Evolutionary conservation across 1,140 invertebrate species (phyloP).

Genomic region (Oryzaephilus surinamensis): DNA sequence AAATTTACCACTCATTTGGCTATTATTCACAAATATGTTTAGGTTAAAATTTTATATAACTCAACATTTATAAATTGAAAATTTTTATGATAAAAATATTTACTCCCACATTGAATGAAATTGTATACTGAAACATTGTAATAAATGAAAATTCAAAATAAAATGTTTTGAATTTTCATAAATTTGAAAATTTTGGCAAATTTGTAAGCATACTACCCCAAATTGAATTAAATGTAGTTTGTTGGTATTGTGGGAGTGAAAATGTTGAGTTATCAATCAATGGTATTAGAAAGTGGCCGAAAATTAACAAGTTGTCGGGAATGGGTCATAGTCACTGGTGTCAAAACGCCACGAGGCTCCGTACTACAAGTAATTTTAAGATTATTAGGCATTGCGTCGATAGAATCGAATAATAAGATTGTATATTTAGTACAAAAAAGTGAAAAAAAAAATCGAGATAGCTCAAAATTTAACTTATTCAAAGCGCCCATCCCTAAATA

Average conservation of each 20-base stretch:
- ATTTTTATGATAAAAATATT: too few species aligned
- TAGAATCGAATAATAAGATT: conserved; percentile 38
- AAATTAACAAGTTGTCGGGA: conserved; percentile 35
- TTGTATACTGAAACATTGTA: too few species aligned
- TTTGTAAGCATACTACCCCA: too few species aligned
- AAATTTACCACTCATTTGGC: conserved; percentile 36
- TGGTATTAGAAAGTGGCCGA: conserved; percentile 18
- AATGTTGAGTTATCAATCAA: too few species aligned
- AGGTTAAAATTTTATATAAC: conserved; percentile 30
- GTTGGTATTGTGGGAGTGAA: too few species aligned
- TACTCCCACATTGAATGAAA: too few species aligned
- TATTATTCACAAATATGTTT: conserved; percentile 32
- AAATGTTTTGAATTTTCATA: too few species aligned
- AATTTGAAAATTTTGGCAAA: too few species aligned
- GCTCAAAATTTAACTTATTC: conserved; percentile 36
- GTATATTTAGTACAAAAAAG: conserved; percentile 40
- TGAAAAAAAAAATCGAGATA: conserved; percentile 36
- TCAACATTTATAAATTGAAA: too few species aligned
- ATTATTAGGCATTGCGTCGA: conserved; percentile 36
- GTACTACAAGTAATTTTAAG: conserved; percentile 27
- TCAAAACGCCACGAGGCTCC: conserved; percentile 31
- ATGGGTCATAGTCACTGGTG: conserved; percentile 31
- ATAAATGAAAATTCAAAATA: too few species aligned
- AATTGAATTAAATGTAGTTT: too few species aligned
- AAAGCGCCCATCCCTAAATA: conserved; percentile 11